Conservation (phyloP, 2,113 vertebrate species). For the Mustela lutreola region DNA sequence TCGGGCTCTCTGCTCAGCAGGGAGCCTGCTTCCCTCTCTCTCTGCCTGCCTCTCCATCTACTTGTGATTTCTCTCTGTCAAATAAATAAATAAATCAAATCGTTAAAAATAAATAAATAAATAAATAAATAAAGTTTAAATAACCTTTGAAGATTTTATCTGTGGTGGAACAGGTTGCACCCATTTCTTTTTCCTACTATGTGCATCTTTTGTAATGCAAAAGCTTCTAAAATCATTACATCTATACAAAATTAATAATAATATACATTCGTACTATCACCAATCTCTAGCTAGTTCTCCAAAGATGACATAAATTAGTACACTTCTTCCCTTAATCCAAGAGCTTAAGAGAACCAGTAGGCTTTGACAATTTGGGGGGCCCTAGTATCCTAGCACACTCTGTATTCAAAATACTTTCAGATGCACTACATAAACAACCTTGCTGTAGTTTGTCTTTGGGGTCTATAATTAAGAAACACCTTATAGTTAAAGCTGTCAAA, state of each 20-base stretch:
- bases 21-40: too few relatives aligned
- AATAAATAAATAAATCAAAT: too few relatives aligned
- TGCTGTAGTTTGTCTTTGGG: background rate
- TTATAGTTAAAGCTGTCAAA: conserved; percentile 22
- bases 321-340: background rate
- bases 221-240: background rate
- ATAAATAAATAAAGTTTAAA: conserved; percentile 51
- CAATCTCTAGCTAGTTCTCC: background rate
- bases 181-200: background rate
- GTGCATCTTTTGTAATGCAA: background rate
- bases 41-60: too few relatives aligned
- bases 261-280: background rate
- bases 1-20: too few relatives aligned
- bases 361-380: background rate
- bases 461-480: conserved; percentile 35
- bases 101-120: conserved; percentile 37
- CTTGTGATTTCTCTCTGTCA: too few relatives aligned
- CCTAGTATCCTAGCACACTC: background rate
- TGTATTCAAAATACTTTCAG: background rate
- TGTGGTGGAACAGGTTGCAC: background rate
- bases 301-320: background rate
- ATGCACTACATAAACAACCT: background rate
- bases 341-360: background rate
- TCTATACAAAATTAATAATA: background rate
- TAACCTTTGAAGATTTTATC: background rate